Evolutionary conservation across 1,140 invertebrate genomes (phyloP).

Genomic region (Drosophila arizonae): DNA sequence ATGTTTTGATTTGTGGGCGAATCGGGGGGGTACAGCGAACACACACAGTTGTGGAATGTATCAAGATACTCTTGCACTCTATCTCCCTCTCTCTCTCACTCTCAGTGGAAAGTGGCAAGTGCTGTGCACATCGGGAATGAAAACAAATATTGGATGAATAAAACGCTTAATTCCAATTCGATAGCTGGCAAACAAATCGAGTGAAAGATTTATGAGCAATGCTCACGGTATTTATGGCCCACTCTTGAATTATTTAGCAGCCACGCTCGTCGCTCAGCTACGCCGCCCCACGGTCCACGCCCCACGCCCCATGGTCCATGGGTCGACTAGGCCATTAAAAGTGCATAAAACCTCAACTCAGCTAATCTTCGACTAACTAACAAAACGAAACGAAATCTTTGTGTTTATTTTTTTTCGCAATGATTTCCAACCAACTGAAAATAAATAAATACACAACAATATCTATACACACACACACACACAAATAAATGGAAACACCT

Average conservation of each 20-base stretch:
- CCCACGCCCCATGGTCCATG: neutral
- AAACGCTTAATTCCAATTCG: conserved; percentile 70
- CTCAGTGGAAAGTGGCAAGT: conserved; percentile 13
- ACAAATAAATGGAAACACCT: conserved; percentile 11
- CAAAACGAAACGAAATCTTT: conserved; percentile 24
- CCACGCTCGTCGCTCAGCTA: conserved; percentile 22
- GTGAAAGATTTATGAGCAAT: conserved; percentile 78
- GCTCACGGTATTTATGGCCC: conserved; percentile 65
- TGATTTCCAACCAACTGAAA: conserved; percentile 24
- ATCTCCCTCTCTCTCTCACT: neutral
- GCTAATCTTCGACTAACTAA: conserved; percentile 18
- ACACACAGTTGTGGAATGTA: conserved; percentile 20
- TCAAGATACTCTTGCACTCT: conserved; percentile 28
- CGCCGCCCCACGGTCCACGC: neutral
- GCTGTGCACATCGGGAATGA: conserved; percentile 40
- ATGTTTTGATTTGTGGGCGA: conserved; percentile 72
- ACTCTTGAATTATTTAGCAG: conserved; percentile 71
- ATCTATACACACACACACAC: neutral
- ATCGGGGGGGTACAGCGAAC: neutral
- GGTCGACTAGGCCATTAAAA: conserved; percentile 59
- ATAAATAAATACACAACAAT: conserved; percentile 59
- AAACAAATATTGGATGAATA: conserved; percentile 67
- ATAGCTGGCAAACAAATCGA: conserved; percentile 55
- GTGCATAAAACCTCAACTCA: conserved; percentile 64
- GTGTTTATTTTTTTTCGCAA: conserved; percentile 67